These are phyloP conservation scores for Notocelia uddmanniana DNA, from an alignment of 2,888 invertebrate genomes.

Conservation along the genomic window DNA sequence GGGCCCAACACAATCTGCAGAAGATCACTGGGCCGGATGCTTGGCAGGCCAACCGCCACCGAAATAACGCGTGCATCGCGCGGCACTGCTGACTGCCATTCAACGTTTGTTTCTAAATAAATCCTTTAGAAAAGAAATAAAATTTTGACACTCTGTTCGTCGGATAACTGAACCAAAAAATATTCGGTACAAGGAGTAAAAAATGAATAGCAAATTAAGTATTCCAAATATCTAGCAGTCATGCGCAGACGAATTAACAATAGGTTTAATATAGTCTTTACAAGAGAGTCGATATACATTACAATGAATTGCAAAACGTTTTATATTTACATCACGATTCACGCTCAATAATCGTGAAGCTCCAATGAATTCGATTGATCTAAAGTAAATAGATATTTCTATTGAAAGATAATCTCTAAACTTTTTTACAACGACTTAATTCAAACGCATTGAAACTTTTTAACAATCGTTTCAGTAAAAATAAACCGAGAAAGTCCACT, in stretches of 20 bases:
- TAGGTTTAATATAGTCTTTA: background rate
- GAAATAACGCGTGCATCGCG: slow-evolving; percentile 52
- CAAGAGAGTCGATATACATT: background rate
- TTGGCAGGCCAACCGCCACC: slow-evolving; percentile 74
- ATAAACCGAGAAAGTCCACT: slow-evolving; percentile 21
- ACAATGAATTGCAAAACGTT: background rate
- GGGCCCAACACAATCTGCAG: slow-evolving; percentile 49
- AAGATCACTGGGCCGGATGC: slow-evolving; percentile 79
- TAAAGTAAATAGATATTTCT: slow-evolving; percentile 19
- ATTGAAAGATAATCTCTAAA: slow-evolving; percentile 16
- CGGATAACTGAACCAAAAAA: too few species aligned
- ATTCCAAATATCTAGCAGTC: background rate
- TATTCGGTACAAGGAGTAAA: too few species aligned
- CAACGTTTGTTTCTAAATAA: slow-evolving; percentile 23
- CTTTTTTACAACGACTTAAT: slow-evolving; percentile 9
- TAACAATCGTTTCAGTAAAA: background rate
- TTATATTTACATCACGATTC: slow-evolving; percentile 11
- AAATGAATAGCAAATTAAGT: background rate
- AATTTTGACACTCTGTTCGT: too few species aligned
- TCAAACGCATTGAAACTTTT: slow-evolving; percentile 6
- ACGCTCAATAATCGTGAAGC: slow-evolving; percentile 25
- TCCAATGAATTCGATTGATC: slow-evolving; percentile 10
- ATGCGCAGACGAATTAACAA: background rate
- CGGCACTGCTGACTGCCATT: slow-evolving; percentile 26
- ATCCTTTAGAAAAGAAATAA: background rate